phyloP scores from a whole-genome alignment of 2,113 vertebrate genomes.

The Macheiramphus alcinus region DNA sequence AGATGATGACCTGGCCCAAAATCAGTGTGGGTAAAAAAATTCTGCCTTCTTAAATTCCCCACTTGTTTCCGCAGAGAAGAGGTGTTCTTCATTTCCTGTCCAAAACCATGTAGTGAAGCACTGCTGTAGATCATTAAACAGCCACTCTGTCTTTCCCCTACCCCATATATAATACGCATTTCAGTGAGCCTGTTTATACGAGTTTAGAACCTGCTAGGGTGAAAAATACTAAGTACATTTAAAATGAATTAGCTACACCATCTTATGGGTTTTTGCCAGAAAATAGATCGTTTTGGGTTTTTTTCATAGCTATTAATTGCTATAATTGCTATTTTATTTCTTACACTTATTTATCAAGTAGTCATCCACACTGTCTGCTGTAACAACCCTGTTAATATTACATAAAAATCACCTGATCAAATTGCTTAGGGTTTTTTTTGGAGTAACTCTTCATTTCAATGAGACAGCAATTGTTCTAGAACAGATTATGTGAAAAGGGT shows the following conservation, averaged over 20 bases:
- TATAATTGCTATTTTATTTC: neutral
- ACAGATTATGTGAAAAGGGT: neutral
- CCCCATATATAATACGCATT: neutral
- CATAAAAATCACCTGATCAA: neutral
- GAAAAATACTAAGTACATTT: neutral
- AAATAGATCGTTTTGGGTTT: neutral
- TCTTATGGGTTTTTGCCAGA: neutral
- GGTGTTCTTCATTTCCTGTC: neutral
- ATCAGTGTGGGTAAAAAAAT: neutral
- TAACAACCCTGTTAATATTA: neutral
- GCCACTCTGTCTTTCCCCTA: neutral
- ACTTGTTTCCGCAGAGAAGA: neutral
- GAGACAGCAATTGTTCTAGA: neutral
- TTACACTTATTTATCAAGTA: neutral
- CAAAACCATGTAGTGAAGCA: neutral
- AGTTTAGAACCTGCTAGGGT: neutral
- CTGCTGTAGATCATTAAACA: neutral
- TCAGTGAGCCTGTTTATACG: neutral
- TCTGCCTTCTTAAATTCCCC: neutral
- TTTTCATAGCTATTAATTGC: neutral
- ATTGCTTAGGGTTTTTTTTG: neutral
- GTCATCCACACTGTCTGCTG: neutral
- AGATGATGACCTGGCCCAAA: neutral
- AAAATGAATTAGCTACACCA: neutral
- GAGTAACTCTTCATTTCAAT: neutral